A percentile compares a stretch with the other conserved stretches of the same genome.
phyloP scores from a whole-genome alignment of 2,113 vertebrate genomes.

The Pedetes capensis region DNA sequence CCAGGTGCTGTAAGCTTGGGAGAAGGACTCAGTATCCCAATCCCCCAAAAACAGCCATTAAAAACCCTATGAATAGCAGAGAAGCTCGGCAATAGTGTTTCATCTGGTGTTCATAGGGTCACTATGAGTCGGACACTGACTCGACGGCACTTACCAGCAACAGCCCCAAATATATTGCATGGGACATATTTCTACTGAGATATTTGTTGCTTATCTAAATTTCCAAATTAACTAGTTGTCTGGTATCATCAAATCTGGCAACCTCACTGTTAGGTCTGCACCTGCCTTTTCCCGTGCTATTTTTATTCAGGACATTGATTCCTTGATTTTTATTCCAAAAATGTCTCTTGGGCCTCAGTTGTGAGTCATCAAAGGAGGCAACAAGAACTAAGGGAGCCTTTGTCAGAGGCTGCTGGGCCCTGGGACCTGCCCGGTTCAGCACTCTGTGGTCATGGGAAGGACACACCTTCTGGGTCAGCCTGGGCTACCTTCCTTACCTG shows the following conservation, averaged over 20 bases:
- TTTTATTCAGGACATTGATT: neutral
- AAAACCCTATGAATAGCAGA: no score
- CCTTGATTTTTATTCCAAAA: neutral
- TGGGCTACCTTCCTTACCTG: neutral
- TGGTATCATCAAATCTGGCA: neutral
- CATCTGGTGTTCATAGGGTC: no score
- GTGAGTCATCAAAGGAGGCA: neutral
- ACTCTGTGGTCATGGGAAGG: neutral
- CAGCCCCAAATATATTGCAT: neutral
- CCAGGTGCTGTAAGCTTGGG: no score
- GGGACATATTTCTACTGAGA: neutral
- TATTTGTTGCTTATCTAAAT: neutral
- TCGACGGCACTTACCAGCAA: no score
- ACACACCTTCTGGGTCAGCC: neutral
- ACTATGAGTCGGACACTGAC: no score
- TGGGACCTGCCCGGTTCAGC: neutral
- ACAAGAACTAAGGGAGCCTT: neutral
- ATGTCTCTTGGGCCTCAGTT: neutral
- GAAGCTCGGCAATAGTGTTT: no score
- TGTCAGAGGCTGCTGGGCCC: fast-evolving
- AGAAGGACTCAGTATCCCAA: no score
- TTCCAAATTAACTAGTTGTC: neutral
- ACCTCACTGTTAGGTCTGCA: neutral
- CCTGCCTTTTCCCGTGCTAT: neutral
- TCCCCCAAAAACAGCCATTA: no score